Percentiles rank a stretch among this genome's conserved stretches.
These are phyloP conservation scores for Bucco capensis DNA, from an alignment of 2,113 vertebrate species.

Conservation along the genomic window DNA sequence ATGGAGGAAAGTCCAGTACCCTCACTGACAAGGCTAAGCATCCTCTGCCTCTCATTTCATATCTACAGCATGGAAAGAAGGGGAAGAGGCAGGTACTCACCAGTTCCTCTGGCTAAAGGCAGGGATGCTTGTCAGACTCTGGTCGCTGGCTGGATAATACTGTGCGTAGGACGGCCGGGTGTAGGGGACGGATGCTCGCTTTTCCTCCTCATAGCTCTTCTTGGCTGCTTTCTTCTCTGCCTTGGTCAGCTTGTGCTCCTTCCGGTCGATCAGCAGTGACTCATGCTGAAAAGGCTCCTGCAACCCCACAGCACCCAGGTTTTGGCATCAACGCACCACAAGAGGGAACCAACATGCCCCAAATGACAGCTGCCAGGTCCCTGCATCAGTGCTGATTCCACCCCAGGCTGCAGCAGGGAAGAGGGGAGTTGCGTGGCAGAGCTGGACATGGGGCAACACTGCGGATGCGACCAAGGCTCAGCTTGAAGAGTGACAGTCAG, in stretches of 20 bases:
- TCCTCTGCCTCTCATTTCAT: not conserved
- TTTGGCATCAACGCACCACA: not conserved
- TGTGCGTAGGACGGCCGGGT: conserved; percentile 94
- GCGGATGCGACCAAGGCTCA: not conserved
- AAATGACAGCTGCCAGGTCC: not conserved
- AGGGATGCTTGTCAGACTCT: conserved; percentile 89
- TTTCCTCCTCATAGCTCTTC: conserved; percentile 98
- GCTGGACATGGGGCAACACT: accelerated
- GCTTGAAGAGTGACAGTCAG: not conserved
- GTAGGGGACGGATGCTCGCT: conserved; percentile 94
- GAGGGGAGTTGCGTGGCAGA: not conserved
- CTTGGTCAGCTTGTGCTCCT: conserved; percentile 95
- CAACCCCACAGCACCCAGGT: conserved; percentile 11
- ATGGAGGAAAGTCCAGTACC: not conserved
- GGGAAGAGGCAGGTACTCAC: conserved; percentile 70
- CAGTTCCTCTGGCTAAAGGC: conserved; percentile 96
- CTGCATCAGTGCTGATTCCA: not conserved
- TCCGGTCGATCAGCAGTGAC: conserved; percentile 93
- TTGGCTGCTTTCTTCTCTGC: conserved; percentile 98
- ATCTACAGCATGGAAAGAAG: not conserved
- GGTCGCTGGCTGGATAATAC: conserved; percentile 93
- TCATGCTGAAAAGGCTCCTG: conserved; percentile 97
- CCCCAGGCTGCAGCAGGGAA: not conserved
- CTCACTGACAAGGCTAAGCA: not conserved
- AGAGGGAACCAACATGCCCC: conserved; percentile 25